These are phyloP conservation scores for Drosophila malerkotliana DNA, from an alignment of 1,140 invertebrate genomes.

Conservation along the genomic window DNA sequence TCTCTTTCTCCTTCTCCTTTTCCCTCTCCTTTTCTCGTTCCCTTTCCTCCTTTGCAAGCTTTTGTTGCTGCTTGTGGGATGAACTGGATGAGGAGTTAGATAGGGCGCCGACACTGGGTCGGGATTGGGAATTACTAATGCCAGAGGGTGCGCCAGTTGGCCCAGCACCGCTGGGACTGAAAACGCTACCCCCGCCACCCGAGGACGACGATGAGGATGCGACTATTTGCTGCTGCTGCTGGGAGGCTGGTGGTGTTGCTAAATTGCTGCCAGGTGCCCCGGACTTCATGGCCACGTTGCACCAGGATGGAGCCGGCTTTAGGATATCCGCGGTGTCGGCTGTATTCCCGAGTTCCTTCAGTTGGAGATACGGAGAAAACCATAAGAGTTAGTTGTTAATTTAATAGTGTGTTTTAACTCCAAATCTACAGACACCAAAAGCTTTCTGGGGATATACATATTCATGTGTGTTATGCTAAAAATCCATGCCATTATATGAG, in stretches of 20 bases:
- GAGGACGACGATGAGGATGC: constrained; percentile 76
- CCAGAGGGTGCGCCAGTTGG: constrained; percentile 31
- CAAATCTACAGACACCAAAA: constrained; percentile 56
- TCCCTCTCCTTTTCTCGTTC: constrained; percentile 45
- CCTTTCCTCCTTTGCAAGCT: constrained; percentile 43
- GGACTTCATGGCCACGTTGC: constrained; percentile 75
- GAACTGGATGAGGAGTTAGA: constrained; percentile 77
- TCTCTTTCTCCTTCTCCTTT: constrained; percentile 27
- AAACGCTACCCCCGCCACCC: constrained; percentile 72
- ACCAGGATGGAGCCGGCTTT: constrained; percentile 83
- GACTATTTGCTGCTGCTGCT: constrained; percentile 64
- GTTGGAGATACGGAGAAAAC: background rate
- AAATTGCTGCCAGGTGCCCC: constrained; percentile 40
- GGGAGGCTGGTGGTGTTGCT: constrained; percentile 47
- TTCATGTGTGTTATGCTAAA: constrained; percentile 6
- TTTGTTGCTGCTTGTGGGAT: constrained; percentile 63
- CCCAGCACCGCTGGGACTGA: constrained; percentile 58
- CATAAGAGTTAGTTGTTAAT: background rate
- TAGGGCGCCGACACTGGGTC: constrained; percentile 77
- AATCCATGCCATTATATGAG: constrained; percentile 46
- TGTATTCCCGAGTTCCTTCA: constrained; percentile 56
- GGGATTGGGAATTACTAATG: constrained; percentile 67
- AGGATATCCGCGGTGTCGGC: constrained; percentile 67
- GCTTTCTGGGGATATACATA: constrained; percentile 24
- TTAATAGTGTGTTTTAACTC: background rate